A percentile compares a stretch with the other conserved stretches of the same genome.
These are phyloP conservation scores for Pimpla rufipes DNA, from an alignment of 2,888 invertebrate genomes.

Conservation along the genomic window DNA sequence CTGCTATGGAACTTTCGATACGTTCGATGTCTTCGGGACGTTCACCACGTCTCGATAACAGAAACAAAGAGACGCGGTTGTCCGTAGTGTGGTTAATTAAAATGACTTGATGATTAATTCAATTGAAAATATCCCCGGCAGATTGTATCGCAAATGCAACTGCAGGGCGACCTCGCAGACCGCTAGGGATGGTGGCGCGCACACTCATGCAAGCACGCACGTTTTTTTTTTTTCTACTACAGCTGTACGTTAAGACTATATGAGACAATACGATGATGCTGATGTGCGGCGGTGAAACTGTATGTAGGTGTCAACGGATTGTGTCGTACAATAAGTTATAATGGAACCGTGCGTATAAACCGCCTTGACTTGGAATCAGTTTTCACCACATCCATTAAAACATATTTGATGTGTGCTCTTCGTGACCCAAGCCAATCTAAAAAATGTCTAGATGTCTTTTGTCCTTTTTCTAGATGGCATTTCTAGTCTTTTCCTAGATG, in stretches of 20 bases:
- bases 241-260: constrained; percentile 13
- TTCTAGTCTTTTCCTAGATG: too few relatives aligned
- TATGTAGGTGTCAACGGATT: constrained; percentile 86
- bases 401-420: not conserved
- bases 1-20: not conserved
- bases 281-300: not conserved
- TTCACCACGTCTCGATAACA: constrained; percentile 18
- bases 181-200: not conserved
- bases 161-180: too few relatives aligned
- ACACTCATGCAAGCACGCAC: not conserved
- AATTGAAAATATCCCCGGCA: too few relatives aligned
- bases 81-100: not conserved
- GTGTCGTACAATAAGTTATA: constrained; percentile 67
- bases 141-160: too few relatives aligned
- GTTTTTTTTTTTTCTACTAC: not conserved
- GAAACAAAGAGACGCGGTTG: constrained; percentile 20
- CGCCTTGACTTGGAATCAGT: not conserved
- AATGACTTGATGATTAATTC: not conserved
- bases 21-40: not conserved
- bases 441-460: not conserved
- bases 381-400: not conserved
- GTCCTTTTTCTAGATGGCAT: too few relatives aligned
- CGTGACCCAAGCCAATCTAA: not conserved
- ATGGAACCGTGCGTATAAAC: not conserved
- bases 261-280: constrained; percentile 82